Percentiles rank a stretch among this genome's conserved stretches.
Conservation (phyloP, 2,888 invertebrate genomes). For the Xestia ashworthii region DNA sequence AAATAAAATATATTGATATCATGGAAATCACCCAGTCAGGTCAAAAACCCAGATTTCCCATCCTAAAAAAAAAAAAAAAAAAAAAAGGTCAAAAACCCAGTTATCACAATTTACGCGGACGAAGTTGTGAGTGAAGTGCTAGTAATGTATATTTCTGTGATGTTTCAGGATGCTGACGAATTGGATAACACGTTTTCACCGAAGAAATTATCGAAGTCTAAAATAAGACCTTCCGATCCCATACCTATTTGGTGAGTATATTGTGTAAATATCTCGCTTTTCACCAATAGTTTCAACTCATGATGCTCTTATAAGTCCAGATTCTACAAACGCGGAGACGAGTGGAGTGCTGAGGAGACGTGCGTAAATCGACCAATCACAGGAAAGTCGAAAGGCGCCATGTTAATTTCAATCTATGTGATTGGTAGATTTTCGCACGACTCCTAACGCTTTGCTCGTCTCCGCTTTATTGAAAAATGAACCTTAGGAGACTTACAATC, state of each 20-base stretch:
- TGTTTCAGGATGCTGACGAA: conserved; percentile 77
- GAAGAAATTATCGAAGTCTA: conserved; percentile 79
- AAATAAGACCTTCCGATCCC: conserved; percentile 92
- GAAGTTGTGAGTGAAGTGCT: too few species aligned
- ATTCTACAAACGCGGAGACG: background rate
- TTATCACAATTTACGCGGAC: too few species aligned
- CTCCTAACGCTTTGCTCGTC: background rate
- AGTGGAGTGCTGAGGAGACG: background rate
- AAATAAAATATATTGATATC: too few species aligned
- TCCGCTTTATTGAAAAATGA: background rate
- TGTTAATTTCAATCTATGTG: background rate
- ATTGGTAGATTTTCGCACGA: background rate
- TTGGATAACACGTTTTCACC: conserved; percentile 83
- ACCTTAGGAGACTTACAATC: background rate
- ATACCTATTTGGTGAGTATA: conserved; percentile 93
- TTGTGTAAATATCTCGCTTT: background rate
- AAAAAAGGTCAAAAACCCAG: too few species aligned
- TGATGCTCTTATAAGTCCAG: background rate
- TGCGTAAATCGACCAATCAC: background rate
- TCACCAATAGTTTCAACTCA: background rate
- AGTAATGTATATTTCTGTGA: background rate
- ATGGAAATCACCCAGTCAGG: too few species aligned
- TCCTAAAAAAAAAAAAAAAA: too few species aligned
- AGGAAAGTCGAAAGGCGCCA: background rate
- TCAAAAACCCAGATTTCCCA: too few species aligned